Evolutionary conservation across 1,140 invertebrate species (phyloP).

Genomic region (Oncopodura yosiiana): DNA sequence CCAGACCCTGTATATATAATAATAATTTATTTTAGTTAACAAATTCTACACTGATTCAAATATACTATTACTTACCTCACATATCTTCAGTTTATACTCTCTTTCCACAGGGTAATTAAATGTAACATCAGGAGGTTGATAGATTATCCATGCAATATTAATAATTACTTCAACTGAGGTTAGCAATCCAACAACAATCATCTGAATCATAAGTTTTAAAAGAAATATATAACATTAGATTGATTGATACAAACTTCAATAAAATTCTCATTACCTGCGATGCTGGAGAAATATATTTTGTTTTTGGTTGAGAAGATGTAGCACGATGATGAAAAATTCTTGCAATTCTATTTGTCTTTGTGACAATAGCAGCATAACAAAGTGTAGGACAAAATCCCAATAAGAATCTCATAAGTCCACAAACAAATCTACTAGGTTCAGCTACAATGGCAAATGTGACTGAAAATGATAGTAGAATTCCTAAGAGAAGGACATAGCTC

Average conservation of each 20-base stretch:
- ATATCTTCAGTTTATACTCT: constrained; percentile 39
- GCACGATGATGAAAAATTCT: constrained; percentile 46
- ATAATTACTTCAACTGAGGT: constrained; percentile 47
- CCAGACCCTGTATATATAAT: constrained; percentile 44
- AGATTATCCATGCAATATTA: constrained; percentile 46
- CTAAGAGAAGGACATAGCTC: constrained; percentile 42
- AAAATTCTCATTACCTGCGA: constrained; percentile 3
- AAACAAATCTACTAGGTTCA: constrained; percentile 42
- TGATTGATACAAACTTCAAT: not conserved
- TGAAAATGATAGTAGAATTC: constrained; percentile 47
- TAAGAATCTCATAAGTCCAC: constrained; percentile 48
- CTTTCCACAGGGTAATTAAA: constrained; percentile 42
- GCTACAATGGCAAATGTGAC: constrained; percentile 50
- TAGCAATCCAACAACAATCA: constrained; percentile 47
- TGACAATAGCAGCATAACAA: constrained; percentile 50
- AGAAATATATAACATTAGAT: not conserved
- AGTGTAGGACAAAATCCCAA: constrained; percentile 48
- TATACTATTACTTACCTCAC: constrained; percentile 17
- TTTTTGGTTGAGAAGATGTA: constrained; percentile 37
- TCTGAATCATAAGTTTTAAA: constrained; percentile 40
- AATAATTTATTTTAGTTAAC: constrained; percentile 14
- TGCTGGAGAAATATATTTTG: constrained; percentile 38
- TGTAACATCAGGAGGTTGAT: constrained; percentile 41
- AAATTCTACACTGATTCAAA: not conserved
- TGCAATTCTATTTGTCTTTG: constrained; percentile 51